A percentile compares a stretch with the other conserved stretches of the same genome.
Evolutionary conservation across 1,140 invertebrate species (phyloP).

Genomic region (Sarcophaga bullata): DNA sequence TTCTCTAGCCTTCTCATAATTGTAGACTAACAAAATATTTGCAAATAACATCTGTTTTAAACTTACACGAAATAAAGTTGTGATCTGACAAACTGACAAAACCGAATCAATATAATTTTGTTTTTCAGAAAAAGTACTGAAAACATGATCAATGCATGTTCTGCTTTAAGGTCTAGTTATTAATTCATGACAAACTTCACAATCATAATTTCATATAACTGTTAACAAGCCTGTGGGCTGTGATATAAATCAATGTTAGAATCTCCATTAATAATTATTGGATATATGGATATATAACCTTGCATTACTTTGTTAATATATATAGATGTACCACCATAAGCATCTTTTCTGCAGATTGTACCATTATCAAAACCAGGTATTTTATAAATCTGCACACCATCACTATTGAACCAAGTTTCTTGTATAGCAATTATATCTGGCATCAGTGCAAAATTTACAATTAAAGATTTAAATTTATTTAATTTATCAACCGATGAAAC

Average conservation of each 20-base stretch:
- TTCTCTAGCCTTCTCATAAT: background rate
- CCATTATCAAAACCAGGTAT: too few relatives aligned
- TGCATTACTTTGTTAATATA: too few relatives aligned
- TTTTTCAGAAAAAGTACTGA: background rate
- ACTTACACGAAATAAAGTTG: background rate
- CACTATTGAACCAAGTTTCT: too few relatives aligned
- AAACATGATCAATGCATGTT: conserved; percentile 1
- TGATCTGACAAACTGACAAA: conserved; percentile 4
- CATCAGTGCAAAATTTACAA: too few relatives aligned
- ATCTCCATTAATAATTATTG: background rate
- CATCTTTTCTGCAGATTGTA: too few relatives aligned
- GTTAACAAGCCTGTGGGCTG: too few relatives aligned
- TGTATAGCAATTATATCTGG: too few relatives aligned
- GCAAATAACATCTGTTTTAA: background rate
- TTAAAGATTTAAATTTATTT: too few relatives aligned
- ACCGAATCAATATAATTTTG: background rate
- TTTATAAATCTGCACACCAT: too few relatives aligned
- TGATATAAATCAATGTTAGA: conserved; percentile 31
- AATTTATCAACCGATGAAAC: too few relatives aligned
- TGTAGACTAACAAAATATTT: background rate
- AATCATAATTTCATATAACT: background rate
- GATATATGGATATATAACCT: background rate
- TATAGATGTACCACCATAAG: too few relatives aligned
- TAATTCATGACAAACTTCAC: background rate
- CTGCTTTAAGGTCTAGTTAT: background rate